Base-by-base conservation (phyloP, 2,888 invertebrate species). In the Pantelozetes paolii region DNA sequence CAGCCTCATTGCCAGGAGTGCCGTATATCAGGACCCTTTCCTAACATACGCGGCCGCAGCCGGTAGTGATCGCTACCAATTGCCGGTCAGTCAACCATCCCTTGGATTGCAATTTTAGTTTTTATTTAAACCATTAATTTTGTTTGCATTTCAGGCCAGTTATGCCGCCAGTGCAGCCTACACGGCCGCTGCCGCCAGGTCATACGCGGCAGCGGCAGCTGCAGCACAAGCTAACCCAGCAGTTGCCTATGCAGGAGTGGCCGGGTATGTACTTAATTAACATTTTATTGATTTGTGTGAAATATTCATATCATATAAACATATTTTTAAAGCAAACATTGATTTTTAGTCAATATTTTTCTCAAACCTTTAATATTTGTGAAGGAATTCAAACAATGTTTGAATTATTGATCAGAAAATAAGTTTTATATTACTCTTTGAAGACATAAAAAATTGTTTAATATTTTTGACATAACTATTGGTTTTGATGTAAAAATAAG, bases 21-120 rank as follows among this genome's bases (percentile, higher is more conserved):
- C 62, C 28, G 90, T 94, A 79, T 95, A 94, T 87, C 95, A 94
- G 86, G 94, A 95, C 87, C 94, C 93, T 81, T 93, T 94, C 88
- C 86, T 95, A 86, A 92, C 93, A 79, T 80, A 81, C 74, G 91
- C 92, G 78, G 88, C 74, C 30, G 74, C 76, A 32, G 74, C 74
- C 9, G 73, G 64, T 40, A 69, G 64, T 81, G 92, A 92, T 85
- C 90, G 90, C 86, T 91, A 92, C 85, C 90, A 93, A 86, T 87
- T 93, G 81, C 93, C 93, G 90, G 93, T 93, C 86, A 88, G 86
- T 80, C 54, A 6, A 3, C 23, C 13, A 23, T 13, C 6, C 20
- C n/a, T 5, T 3, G 1, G 1, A n/a, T 8, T 26, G 3, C n/a
- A 13, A 1, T 28, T 36, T 50, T 13, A 18, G 8, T 3, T n/a